Evolutionary conservation across 1,140 invertebrate species (phyloP).

Genomic region (Phortica variegata): DNA sequence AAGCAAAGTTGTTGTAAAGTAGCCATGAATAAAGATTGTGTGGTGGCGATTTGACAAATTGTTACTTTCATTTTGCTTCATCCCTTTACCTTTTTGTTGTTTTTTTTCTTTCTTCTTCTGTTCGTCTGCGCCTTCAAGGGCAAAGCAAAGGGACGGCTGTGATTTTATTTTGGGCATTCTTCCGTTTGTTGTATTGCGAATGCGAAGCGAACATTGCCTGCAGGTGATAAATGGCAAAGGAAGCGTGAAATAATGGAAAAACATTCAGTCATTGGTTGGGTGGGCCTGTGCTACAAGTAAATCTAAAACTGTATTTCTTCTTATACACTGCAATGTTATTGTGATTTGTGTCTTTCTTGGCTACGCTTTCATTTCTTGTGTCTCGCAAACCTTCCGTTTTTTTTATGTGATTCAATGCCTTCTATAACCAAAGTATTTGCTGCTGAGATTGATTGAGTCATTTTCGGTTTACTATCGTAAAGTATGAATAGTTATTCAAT

Average conservation of each 20-base stretch:
- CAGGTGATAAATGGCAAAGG: constrained; percentile 48
- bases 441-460: too few species aligned
- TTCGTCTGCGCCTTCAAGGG: constrained; percentile 6
- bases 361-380: too few species aligned
- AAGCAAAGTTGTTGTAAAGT: neutral
- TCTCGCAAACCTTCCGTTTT: too few species aligned
- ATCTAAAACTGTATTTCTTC: too few species aligned
- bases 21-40: constrained; percentile 32
- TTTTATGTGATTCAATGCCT: too few species aligned
- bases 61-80: constrained; percentile 36
- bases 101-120: too few species aligned
- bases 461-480: too few species aligned
- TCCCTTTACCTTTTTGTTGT: neutral
- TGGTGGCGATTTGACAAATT: constrained; percentile 53
- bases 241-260: constrained; percentile 49
- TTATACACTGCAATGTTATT: too few species aligned
- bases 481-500: too few species aligned
- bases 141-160: neutral
- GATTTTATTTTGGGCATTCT: neutral
- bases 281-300: neutral
- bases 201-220: constrained; percentile 18
- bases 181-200: constrained; percentile 8
- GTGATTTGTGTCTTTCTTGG: too few species aligned
- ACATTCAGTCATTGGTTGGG: constrained; percentile 34
- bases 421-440: too few species aligned